Percentiles rank a stretch among this genome's conserved stretches.
These are phyloP conservation scores for Tachyglossus aculeatus DNA, from an alignment of 2,797 vertebrate species.

Conservation along the genomic window DNA sequence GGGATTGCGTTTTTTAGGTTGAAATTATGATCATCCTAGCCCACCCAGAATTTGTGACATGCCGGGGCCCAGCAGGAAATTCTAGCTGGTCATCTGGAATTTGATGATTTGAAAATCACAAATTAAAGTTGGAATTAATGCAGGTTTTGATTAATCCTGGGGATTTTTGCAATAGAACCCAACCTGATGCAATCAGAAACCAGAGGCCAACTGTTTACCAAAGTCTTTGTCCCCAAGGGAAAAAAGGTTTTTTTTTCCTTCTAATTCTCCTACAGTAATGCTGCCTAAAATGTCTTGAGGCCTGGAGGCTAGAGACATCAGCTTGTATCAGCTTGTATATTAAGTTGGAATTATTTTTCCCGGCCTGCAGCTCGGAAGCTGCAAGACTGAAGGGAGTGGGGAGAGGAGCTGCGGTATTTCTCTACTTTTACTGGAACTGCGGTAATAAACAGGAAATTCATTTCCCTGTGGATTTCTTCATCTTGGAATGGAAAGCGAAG, in stretches of 20 bases:
- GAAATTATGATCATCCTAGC: too few species aligned
- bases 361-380: neutral
- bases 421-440: neutral
- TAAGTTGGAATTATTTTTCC: neutral
- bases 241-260: neutral
- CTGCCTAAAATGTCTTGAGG: neutral
- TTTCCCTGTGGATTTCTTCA: neutral
- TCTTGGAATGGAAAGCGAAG: neutral
- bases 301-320: neutral
- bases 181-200: constrained; percentile 21
- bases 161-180: too few species aligned
- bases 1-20: too few species aligned
- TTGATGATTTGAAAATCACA: too few species aligned
- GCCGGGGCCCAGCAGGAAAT: too few species aligned
- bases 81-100: too few species aligned
- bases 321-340: neutral
- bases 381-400: neutral
- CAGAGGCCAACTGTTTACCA: constrained; percentile 10
- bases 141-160: too few species aligned
- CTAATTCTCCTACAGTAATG: neutral
- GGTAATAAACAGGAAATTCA: constrained; percentile 20
- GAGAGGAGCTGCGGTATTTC: neutral
- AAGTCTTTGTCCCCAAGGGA: constrained; percentile 3
- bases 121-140: too few species aligned
- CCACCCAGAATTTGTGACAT: too few species aligned